Evolutionary conservation across 2,888 invertebrate species (phyloP).

Genomic region (Drosophila phalerata): DNA sequence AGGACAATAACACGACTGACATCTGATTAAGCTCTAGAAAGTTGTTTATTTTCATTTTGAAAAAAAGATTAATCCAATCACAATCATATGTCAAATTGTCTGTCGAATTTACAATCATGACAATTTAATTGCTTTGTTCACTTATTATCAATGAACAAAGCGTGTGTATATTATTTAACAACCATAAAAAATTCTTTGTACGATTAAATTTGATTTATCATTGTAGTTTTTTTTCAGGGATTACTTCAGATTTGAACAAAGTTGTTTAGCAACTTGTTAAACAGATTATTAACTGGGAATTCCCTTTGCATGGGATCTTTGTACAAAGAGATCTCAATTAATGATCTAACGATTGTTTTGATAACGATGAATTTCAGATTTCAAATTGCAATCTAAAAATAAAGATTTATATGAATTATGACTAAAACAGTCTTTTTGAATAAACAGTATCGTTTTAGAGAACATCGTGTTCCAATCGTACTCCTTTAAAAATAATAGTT

Average conservation of each 20-base stretch:
- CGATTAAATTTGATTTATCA: slow-evolving; percentile 10
- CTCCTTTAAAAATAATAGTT: too few relatives aligned
- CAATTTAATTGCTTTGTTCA: slow-evolving; percentile 15
- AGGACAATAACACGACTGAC: neutral
- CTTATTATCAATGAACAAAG: neutral
- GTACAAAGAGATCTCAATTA: neutral
- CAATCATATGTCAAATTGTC: neutral
- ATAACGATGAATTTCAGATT: too few relatives aligned
- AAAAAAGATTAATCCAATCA: slow-evolving; percentile 13
- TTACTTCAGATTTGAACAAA: neutral
- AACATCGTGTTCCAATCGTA: too few relatives aligned
- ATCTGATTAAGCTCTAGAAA: slow-evolving; percentile 9
- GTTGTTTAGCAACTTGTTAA: slow-evolving; percentile 1
- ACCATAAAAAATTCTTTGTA: neutral
- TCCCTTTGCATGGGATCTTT: slow-evolving; percentile 2
- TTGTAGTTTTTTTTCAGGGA: neutral
- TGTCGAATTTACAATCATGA: slow-evolving; percentile 11
- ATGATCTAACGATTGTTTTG: too few relatives aligned
- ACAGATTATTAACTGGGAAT: neutral
- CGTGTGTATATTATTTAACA: slow-evolving; percentile 7
- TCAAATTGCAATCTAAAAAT: too few relatives aligned
- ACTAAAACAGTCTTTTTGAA: too few relatives aligned
- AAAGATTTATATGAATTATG: too few relatives aligned
- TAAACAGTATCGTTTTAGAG: too few relatives aligned
- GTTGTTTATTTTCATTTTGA: slow-evolving; percentile 3